Conservation (phyloP, 2,888 invertebrate genomes). For the Julus scandinavius region DNA sequence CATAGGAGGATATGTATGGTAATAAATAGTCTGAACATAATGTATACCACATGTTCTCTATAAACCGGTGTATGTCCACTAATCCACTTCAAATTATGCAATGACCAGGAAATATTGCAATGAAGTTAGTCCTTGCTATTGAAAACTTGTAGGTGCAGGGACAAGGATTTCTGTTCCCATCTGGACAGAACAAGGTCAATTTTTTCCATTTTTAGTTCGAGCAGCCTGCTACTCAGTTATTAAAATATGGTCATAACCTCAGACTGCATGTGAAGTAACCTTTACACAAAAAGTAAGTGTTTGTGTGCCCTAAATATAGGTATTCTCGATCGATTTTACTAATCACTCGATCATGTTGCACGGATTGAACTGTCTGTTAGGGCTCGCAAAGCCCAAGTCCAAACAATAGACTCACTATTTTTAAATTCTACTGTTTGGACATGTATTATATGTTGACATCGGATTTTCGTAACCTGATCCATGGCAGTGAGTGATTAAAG, state of each 20-base stretch:
- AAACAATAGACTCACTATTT: conserved; percentile 17
- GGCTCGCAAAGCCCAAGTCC: background rate
- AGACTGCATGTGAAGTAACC: background rate
- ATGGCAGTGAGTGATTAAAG: conserved; percentile 17
- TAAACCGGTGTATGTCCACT: too few relatives aligned
- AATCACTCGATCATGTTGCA: conserved; percentile 26
- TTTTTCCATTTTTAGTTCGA: background rate
- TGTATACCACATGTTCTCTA: background rate
- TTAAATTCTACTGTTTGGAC: conserved; percentile 23
- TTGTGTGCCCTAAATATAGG: conserved; percentile 1
- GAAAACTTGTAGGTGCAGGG: background rate
- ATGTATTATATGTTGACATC: background rate
- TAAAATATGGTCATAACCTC: background rate
- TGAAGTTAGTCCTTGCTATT: background rate
- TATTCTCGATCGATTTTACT: background rate
- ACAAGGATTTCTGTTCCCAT: background rate
- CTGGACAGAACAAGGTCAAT: background rate
- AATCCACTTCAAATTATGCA: too few relatives aligned
- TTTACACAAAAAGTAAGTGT: background rate
- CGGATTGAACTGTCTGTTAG: background rate
- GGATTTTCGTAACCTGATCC: conserved; percentile 7
- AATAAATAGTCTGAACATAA: background rate
- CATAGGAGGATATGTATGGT: background rate
- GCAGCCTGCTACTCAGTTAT: background rate
- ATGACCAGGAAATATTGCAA: background rate